Base-by-base conservation (phyloP, 1,140 invertebrate genomes). In the Panulirus ornatus region DNA sequence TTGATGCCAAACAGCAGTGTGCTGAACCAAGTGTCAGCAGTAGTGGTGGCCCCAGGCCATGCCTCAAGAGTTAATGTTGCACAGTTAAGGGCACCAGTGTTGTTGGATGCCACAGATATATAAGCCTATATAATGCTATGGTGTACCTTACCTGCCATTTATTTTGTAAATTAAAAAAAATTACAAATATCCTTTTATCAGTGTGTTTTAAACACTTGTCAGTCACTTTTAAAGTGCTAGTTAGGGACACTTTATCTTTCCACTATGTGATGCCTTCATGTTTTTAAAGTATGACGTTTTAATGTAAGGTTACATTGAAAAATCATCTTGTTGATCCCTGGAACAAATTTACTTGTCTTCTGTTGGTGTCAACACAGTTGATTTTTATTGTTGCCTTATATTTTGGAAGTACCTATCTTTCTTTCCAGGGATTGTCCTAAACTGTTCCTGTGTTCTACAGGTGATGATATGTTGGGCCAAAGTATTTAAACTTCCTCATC, bases 21-120 rank as follows among this genome's bases (percentile, higher is more conserved):
- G 88, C 88, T 90, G 88, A 90, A 76, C 88, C 79, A 27, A 84
- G 81, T 84, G 73, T 85, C 88, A 85, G 88, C 83, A 90, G 82
- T 54, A 84, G 83, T 81, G 75, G 76, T 85, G 73, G 83, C 75
- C 88, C 82, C 54, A 84, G 82, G 82, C 88, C 88, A 85, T 90
- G 88, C 88, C 88, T 90, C 88, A 90, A 90, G 88, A 90, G 88
- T 90, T 90, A 90, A 79, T 83, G 76, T 81, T 89, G 44, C 66
- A 73, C 76, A 82, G 78, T 82, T 83, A 71, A 73, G 76, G 86
- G 76, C 87, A 89, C 75, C 76, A 70, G 54, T 27, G 51, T 73
- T 75, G 34, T 73, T 89, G 78, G 78, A 73, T 81, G 79, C 88
- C 79, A 89, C 66, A 89, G 47, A 75, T 89, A 47, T 89, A 79